phyloP scores from a whole-genome alignment of 2,113 vertebrate genomes.

The Puma concolor region DNA sequence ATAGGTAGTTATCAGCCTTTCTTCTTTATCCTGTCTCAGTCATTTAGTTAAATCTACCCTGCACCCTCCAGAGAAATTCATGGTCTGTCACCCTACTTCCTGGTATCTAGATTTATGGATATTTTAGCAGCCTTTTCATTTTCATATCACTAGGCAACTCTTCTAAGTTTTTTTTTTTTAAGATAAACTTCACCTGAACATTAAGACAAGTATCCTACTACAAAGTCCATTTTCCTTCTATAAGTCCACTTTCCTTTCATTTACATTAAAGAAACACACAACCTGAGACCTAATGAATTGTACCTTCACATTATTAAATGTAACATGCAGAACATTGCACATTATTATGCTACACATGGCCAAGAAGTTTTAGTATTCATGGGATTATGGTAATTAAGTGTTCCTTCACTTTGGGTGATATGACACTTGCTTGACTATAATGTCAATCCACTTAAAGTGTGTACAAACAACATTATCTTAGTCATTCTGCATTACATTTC shows the following conservation, averaged over 20 bases:
- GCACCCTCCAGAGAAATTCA: conserved; percentile 55
- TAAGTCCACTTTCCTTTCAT: conserved; percentile 50
- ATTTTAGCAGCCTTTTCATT: not conserved
- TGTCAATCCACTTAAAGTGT: conserved; percentile 93
- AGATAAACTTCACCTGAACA: not conserved
- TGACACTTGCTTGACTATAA: conserved; percentile 92
- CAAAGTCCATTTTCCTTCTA: not conserved
- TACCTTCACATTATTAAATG: conserved; percentile 82
- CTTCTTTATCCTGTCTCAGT: conserved; percentile 45
- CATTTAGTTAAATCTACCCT: conserved; percentile 59
- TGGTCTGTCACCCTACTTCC: not conserved
- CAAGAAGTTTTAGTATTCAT: conserved; percentile 89
- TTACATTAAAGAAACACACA: conserved; percentile 55
- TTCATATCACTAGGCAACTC: not conserved
- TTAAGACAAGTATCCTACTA: not conserved
- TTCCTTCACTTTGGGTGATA: conserved; percentile 90
- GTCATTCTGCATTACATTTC: conserved; percentile 89
- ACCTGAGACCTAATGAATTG: conserved; percentile 60
- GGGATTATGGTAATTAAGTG: conserved; percentile 91
- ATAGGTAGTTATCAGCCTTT: conserved; percentile 55
- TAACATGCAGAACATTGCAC: conserved; percentile 83
- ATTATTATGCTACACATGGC: conserved; percentile 90
- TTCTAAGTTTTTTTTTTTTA: not conserved
- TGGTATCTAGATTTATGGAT: conserved; percentile 44
- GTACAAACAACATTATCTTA: conserved; percentile 93